Base-by-base conservation (phyloP, 2,888 invertebrate species). In the Epinotia brunnichana region DNA sequence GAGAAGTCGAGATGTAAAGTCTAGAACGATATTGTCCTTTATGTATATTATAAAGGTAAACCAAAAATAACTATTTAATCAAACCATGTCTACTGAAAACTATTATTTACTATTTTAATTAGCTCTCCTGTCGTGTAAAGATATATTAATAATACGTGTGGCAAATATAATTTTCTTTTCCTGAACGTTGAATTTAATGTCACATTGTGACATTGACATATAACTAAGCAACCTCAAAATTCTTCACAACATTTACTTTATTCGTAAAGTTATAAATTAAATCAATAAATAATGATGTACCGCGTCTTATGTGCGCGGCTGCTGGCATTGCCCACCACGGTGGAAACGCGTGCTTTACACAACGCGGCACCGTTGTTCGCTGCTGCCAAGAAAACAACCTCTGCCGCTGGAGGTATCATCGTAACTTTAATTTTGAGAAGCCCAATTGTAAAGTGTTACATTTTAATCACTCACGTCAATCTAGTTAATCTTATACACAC, bases 331-430 rank as follows among this genome's bases (percentile, higher is more conserved):
- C 66, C 39, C 10, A n/a, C 41, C n/a, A 44, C 70, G 21, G 61
- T 74, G 24, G 81, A 77, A 53, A 73, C 78, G 2, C 71, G 76
- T 3, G 68, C 72, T n/a, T 39, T 90, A 13, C 89, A 90, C 75
- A 82, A 82, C 7, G 75, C 74, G 39, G 74, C 76, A 41, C 70
- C 76, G 17, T 74, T 75, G 44, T 82, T 78, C 70, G 92, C 92
- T 3, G 89, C 82, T 5, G 88, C 87, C 19, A 92, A 91, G 80
- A 92, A 91, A 77, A 92, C 91, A 1, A 89, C 92, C n/a, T 83
- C 89, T 0, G 91, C 91, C 5, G 92, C 92, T 53, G 92, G 92
- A 83, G 92, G 92, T 90, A 78, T 5, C 10, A 64, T 53, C 15
- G 9, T 21, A n/a, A 44, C 10, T 62, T 41, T 9, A n/a, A 11